These are phyloP conservation scores for Subanguina moxae DNA, from an alignment of 1,140 invertebrate genomes.

Conservation along the genomic window DNA sequence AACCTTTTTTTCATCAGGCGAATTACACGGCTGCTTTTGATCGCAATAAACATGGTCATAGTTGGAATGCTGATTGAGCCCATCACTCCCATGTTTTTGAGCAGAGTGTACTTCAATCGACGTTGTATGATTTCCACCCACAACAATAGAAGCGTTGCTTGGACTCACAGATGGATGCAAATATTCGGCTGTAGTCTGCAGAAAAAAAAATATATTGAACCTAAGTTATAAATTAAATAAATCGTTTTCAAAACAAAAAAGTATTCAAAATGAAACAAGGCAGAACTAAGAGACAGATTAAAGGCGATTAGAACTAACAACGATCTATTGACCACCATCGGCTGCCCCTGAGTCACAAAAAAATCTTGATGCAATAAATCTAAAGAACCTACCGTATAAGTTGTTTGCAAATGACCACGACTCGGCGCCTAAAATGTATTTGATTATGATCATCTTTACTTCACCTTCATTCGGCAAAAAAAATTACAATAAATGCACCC, in stretches of 20 bases:
- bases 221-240: too few relatives aligned
- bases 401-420: not conserved
- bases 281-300: not conserved
- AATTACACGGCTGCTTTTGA: not conserved
- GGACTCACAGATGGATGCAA: not conserved
- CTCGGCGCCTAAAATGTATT: not conserved
- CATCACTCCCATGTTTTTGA: too few relatives aligned
- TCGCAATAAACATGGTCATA: not conserved
- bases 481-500: not conserved
- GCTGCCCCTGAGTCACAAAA: too few relatives aligned
- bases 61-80: too few relatives aligned
- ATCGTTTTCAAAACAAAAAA: not conserved
- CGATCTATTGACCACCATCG: too few relatives aligned
- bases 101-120: not conserved
- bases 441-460: not conserved
- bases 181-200: not conserved
- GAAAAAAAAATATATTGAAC: not conserved
- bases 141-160: not conserved
- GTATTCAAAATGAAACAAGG: not conserved
- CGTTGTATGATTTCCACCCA: not conserved
- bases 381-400: not conserved
- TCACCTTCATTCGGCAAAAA: not conserved
- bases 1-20: not conserved
- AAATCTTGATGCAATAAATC: not conserved
- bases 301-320: too few relatives aligned